Percentiles rank a stretch among this genome's conserved stretches.
These are phyloP conservation scores for Protonibea diacanthus DNA, from an alignment of 2,797 vertebrate species.

Conservation along the genomic window DNA sequence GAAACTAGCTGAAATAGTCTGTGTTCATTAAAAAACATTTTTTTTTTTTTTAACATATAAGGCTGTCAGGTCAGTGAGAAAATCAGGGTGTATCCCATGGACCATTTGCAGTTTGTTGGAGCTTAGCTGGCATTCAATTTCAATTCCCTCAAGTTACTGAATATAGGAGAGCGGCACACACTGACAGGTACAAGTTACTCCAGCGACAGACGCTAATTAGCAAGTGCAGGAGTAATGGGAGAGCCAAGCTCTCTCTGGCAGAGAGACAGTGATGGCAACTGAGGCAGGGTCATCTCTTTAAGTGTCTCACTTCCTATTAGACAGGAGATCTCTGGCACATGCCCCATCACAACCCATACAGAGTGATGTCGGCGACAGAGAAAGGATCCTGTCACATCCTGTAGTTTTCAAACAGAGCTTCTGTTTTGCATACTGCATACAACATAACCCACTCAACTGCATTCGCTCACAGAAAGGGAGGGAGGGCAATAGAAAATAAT, in stretches of 20 bases:
- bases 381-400: slow-evolving; percentile 76
- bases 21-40: slow-evolving; percentile 73
- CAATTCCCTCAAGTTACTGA: slow-evolving; percentile 84
- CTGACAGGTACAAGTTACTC: slow-evolving; percentile 86
- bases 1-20: slow-evolving; percentile 51
- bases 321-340: slow-evolving; percentile 75
- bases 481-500: slow-evolving; percentile 62
- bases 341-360: slow-evolving; percentile 67
- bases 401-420: slow-evolving; percentile 66
- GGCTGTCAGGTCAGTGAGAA: slow-evolving; percentile 73
- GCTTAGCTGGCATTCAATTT: slow-evolving; percentile 83
- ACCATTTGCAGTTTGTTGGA: slow-evolving; percentile 82
- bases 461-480: slow-evolving; percentile 49
- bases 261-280: slow-evolving; percentile 68
- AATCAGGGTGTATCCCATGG: slow-evolving; percentile 75
- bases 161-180: slow-evolving; percentile 74
- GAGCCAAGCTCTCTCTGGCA: slow-evolving; percentile 65
- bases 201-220: slow-evolving; percentile 85
- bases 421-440: slow-evolving; percentile 66
- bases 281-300: slow-evolving; percentile 80
- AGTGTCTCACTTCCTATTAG: slow-evolving; percentile 83
- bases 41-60: slow-evolving; percentile 65
- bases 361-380: slow-evolving; percentile 69
- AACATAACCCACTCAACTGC: slow-evolving; percentile 51
- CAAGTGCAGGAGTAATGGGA: slow-evolving; percentile 73